Evolutionary conservation across 2,888 invertebrate genomes (phyloP), one percentile per base, ranked within the genome.

Genomic region (Acanthosepion pharaonis): DNA sequence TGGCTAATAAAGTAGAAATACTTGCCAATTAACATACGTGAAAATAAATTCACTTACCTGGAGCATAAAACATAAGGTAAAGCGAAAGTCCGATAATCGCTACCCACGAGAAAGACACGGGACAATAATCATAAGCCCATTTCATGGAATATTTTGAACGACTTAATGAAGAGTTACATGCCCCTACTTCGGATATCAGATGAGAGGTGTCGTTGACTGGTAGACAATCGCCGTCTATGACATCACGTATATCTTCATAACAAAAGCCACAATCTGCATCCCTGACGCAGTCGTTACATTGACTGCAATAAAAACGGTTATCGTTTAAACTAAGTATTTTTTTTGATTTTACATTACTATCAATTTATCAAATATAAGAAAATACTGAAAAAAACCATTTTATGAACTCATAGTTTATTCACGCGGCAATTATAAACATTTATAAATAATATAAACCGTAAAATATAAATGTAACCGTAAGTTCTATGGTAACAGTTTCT

Each of bases 181-280:
- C 94, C 6, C 96, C 96, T 91, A 91, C 94, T 28, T 91, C 48
- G 18, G 95, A 94, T n/a, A 23, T 23, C 28, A 48, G 94, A 48
- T 8, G 25, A 5, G 49, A 8, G 48, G 25, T 92, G 92, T n/a
- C 28, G 6, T 91, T 20, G 0, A 95, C 94, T 0, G 93, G 93
- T 6, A 97, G 95, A 95, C 97, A 97, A 1, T 97, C 96, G 0
- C 97, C 97, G 94, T 96, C 96, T 0, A 95, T 94, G 4, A 95
- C 93, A 0, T 95, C 95, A 25, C 93, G 94, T 20, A 95, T 95
- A 64, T 96, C 96, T 42, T 96, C 95, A 95, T 97, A 98, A 95
- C 98, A 98, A 95, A 97, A 98, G 1, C 98, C 98, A 96, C 98
- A 98, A 25, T 95, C 94, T 4, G 94, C 94, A 94, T 96, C 94